Conservation (phyloP, 2,113 vertebrate species). For the Scortum barcoo region DNA sequence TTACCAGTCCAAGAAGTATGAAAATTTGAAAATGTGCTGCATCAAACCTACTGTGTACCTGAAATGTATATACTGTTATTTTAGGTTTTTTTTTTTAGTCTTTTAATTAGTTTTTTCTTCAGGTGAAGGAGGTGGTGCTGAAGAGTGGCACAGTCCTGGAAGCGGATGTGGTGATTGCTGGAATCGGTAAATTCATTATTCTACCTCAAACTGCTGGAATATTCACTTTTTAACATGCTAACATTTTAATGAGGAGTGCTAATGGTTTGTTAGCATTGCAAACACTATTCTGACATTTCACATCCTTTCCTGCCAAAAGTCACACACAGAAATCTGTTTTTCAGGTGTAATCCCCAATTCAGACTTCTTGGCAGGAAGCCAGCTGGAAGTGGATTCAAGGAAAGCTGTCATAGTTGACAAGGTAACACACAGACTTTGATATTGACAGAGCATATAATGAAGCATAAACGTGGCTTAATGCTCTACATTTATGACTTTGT, state of each 20-base stretch:
- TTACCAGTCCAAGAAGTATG: not conserved
- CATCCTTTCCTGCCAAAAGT: not conserved
- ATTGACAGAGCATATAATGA: conserved; percentile 6
- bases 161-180: conserved; percentile 88
- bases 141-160: conserved; percentile 81
- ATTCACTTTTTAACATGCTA: not conserved
- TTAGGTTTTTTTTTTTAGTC: too few species aligned
- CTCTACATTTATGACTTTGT: not conserved
- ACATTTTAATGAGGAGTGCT: too few species aligned
- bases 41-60: not conserved
- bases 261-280: too few species aligned
- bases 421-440: conserved; percentile 74
- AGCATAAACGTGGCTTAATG: not conserved
- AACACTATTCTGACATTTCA: too few species aligned
- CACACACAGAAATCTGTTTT: conserved; percentile 2
- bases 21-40: not conserved
- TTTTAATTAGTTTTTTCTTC: not conserved
- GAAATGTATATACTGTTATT: not conserved
- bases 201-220: not conserved
- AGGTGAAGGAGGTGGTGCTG: conserved; percentile 88
- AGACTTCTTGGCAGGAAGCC: conserved; percentile 83
- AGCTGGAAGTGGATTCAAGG: conserved; percentile 78
- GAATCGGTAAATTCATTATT: conserved; percentile 83
- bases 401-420: conserved; percentile 88
- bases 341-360: conserved; percentile 87